Percentiles rank a stretch among this genome's conserved stretches.
phyloP scores from a whole-genome alignment of 2,113 vertebrate species.

The Microtus ochrogaster region DNA sequence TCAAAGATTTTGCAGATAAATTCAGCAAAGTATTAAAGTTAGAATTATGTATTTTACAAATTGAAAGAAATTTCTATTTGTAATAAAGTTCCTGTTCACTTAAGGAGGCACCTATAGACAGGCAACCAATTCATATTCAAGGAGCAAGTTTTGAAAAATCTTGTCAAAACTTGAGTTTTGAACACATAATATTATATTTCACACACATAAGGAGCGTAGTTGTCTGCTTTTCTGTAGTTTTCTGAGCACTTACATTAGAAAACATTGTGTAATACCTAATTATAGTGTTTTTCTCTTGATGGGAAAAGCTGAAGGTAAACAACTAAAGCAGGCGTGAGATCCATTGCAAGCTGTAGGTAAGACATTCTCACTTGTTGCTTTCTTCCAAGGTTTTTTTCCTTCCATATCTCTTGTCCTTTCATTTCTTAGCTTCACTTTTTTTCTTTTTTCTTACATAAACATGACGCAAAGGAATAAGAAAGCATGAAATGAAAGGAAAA shows the following conservation, averaged over 20 bases:
- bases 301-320: neutral
- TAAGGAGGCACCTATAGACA: neutral
- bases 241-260: neutral
- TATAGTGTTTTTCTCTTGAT: neutral
- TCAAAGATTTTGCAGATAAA: constrained; percentile 53
- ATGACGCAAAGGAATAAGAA: neutral
- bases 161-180: neutral
- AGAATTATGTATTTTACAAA: neutral
- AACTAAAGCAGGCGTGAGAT: neutral
- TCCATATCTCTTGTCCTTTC: neutral
- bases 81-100: neutral
- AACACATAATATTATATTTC: neutral
- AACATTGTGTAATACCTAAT: neutral
- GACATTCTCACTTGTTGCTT: neutral
- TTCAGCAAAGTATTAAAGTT: constrained; percentile 18
- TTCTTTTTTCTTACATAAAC: neutral
- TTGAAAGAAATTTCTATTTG: neutral
- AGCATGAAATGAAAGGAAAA: neutral
- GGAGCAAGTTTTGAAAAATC: neutral
- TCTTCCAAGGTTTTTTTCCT: neutral
- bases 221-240: neutral
- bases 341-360: neutral
- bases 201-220: neutral
- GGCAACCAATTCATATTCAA: neutral
- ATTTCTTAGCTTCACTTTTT: neutral